Conservation (phyloP, 2,888 invertebrate genomes). For the Cantharis nigra region DNA sequence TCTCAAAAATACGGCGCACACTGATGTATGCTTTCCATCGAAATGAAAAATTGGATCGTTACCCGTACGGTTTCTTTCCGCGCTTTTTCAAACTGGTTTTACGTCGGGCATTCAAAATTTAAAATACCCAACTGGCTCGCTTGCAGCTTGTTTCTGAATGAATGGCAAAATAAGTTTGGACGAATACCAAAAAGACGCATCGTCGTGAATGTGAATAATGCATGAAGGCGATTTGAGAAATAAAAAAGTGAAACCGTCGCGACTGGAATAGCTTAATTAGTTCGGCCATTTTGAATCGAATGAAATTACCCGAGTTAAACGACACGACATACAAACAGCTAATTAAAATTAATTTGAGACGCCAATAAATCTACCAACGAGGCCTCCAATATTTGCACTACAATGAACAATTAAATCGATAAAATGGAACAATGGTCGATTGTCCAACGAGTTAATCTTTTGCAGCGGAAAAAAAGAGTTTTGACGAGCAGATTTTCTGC, state of each 20-base stretch:
- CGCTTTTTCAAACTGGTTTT: not conserved
- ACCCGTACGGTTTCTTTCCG: not conserved
- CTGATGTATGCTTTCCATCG: not conserved
- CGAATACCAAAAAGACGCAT: slow-evolving; percentile 13
- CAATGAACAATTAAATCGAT: slow-evolving; percentile 30
- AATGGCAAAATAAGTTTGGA: not conserved
- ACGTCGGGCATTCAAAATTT: not conserved
- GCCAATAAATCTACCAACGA: slow-evolving; percentile 28
- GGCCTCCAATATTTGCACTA: slow-evolving; percentile 16
- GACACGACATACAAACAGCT: slow-evolving; percentile 24
- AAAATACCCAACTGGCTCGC: too few species aligned
- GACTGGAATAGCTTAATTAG: slow-evolving; percentile 37
- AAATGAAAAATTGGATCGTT: not conserved
- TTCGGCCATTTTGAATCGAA: slow-evolving; percentile 26
- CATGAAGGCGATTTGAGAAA: slow-evolving; percentile 33
- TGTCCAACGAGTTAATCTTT: not conserved
- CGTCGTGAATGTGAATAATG: slow-evolving; percentile 38
- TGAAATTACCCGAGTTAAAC: slow-evolving; percentile 18
- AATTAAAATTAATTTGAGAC: slow-evolving; percentile 33
- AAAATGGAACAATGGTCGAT: slow-evolving; percentile 8
- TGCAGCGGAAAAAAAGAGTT: not conserved
- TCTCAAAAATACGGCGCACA: not conserved
- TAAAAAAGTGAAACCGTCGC: slow-evolving; percentile 11
- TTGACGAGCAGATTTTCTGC: not conserved
- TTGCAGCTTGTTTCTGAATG: not conserved